Evolutionary conservation across 2,797 vertebrate genomes (phyloP), one percentile per base, ranked within the genome.

Genomic region (Ctenopoma kingsleyae): DNA sequence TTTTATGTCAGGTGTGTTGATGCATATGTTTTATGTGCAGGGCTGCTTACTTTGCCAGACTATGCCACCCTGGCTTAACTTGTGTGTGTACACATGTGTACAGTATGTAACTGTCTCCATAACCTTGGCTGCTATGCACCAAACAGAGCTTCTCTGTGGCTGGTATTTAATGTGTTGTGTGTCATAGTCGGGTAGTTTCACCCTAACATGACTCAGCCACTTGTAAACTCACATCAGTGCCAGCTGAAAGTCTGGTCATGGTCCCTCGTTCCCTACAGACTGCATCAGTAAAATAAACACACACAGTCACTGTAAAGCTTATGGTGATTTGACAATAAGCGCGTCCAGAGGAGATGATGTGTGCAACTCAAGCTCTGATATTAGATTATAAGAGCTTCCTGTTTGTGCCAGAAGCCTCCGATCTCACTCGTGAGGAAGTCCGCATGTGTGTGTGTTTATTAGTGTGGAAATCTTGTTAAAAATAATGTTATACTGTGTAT

Each of bases 331-430:
- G 47, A 83, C 59, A 79, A 63, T 73, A 76, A 83, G 41, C 74
- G 65, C 74, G 71, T 66, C 64, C 75, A 81, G 58, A 64, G 54
- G 67, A 84, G 76, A 86, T 80, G 63, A 84, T 85, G 73, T 67
- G 62, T 60, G 79, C 71, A 62, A 56, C 38, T 71, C 70, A 61
- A 67, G 56, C 76, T 59, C 64, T 73, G 58, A 84, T 89, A 90
- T 88, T 89, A 85, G 78, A 91, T 89, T 84, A 90, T 70, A 63
- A 73, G 70, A 55, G 71, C 60, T 84, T 74, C 82, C 85, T 90
- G 84, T 84, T 84, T 83, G 67, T 77, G 50, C 73, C 79, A 78
- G 73, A 80, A 71, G 69, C 56, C 71, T 80, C 53, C 81, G 83
- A 84, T 87, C 73, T 82, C 66, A 76, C 68, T 59, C 66, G 4